phyloP scores from a whole-genome alignment of 2,888 invertebrate species.

The Polia nebulosa region DNA sequence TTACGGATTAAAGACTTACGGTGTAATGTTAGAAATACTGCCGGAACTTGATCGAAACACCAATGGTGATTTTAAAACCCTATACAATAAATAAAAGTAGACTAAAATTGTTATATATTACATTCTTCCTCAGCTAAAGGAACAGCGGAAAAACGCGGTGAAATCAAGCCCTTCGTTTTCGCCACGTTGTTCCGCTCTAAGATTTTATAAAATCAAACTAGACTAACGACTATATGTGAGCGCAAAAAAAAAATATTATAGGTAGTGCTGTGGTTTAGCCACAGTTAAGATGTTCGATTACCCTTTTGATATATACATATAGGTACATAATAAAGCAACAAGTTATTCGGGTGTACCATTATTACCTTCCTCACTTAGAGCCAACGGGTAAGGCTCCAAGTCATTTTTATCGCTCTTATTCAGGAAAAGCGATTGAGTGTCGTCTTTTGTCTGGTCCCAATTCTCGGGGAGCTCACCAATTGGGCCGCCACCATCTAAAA shows the following conservation, averaged over 20 bases:
- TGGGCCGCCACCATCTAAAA: conserved; percentile 83
- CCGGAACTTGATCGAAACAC: not conserved
- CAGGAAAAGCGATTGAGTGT: conserved; percentile 88
- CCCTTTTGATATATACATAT: conserved; percentile 10
- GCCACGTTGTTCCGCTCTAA: not conserved
- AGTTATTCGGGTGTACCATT: conserved; percentile 54
- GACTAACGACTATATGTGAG: not conserved
- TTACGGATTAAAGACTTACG: not conserved
- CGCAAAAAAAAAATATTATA: conserved; percentile 3
- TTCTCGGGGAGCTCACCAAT: conserved; percentile 89
- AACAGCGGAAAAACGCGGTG: conserved; percentile 1
- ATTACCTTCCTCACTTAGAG: conserved; percentile 89
- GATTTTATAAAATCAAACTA: not conserved
- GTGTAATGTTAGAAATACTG: not conserved
- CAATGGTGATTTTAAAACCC: not conserved
- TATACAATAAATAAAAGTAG: not conserved
- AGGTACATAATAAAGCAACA: conserved; percentile 50
- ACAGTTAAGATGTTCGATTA: conserved; percentile 2
- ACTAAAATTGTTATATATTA: not conserved
- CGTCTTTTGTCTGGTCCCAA: conserved; percentile 90
- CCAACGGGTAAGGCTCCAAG: conserved; percentile 89
- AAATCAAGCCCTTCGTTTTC: not conserved
- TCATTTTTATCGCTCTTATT: conserved; percentile 91
- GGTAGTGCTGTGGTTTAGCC: not conserved
- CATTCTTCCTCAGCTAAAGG: not conserved